phyloP scores from a whole-genome alignment of 2,888 invertebrate species.

The Helobdella robusta region DNA sequence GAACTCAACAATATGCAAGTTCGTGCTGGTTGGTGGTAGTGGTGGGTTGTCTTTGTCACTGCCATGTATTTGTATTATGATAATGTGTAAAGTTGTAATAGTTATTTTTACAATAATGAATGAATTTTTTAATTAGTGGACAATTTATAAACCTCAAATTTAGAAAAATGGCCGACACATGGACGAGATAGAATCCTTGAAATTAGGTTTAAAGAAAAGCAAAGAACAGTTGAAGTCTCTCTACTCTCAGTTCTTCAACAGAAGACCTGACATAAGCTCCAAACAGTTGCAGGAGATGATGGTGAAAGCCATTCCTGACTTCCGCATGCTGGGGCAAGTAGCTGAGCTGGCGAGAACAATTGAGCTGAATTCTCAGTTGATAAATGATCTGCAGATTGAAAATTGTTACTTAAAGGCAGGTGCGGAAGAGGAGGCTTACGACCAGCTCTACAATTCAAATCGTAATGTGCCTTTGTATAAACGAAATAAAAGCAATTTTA shows the following conservation, averaged over 20 bases:
- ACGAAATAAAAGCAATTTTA: too few relatives aligned
- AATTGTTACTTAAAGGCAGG: conserved; percentile 14
- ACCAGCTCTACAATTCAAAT: too few relatives aligned
- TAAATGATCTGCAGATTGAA: conserved; percentile 18
- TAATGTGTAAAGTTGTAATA: neutral
- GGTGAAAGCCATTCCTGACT: conserved; percentile 1
- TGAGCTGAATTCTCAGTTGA: conserved; percentile 7
- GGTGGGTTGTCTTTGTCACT: neutral
- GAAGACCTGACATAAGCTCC: conserved; percentile 19
- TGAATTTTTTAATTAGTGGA: neutral
- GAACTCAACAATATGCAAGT: conserved; percentile 25
- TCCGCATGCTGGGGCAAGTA: conserved; percentile 8
- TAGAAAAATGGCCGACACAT: conserved; percentile 24
- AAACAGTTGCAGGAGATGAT: conserved; percentile 23
- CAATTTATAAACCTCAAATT: neutral
- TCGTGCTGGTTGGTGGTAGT: too few relatives aligned
- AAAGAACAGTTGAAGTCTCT: conserved; percentile 17
- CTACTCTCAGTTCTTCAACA: conserved; percentile 6
- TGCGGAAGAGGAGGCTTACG: too few relatives aligned
- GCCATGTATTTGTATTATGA: neutral
- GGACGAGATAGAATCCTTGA: conserved; percentile 22
- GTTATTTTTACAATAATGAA: neutral
- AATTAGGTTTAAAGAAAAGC: conserved; percentile 18
- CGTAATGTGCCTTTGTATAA: too few relatives aligned
- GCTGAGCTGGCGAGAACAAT: conserved; percentile 19